A percentile compares a stretch with the other conserved stretches of the same genome.
Evolutionary conservation across 2,888 invertebrate genomes (phyloP).

Genomic region (Nymphalis c-album): DNA sequence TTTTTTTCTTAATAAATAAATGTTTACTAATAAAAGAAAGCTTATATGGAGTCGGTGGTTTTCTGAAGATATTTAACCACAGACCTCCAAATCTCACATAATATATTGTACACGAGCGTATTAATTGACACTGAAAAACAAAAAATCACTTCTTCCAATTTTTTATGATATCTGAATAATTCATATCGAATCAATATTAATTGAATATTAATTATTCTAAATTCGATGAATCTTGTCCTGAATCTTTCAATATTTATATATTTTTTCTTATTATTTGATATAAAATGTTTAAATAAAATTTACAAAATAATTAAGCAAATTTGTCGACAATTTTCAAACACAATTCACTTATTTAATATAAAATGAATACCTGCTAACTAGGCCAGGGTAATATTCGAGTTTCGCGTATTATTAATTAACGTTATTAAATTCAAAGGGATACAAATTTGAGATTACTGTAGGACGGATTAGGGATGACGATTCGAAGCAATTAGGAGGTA

Average conservation of each 20-base stretch:
- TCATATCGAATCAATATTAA: no score
- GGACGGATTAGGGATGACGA: constrained; percentile 19
- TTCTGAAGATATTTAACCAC: no score
- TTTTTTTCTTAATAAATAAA: no score
- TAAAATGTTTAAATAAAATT: constrained; percentile 6
- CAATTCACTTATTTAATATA: constrained; percentile 19
- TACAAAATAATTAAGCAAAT: constrained; percentile 9
- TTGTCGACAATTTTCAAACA: constrained; percentile 20
- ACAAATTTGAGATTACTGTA: constrained; percentile 19
- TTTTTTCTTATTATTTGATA: neutral
- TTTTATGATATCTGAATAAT: no score
- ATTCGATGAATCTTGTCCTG: no score
- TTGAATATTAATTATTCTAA: no score
- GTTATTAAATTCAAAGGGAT: constrained; percentile 26
- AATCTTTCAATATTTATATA: neutral
- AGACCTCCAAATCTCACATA: no score
- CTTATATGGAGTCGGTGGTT: no score
- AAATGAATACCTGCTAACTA: constrained; percentile 26
- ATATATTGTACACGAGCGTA: no score
- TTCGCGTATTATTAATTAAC: constrained; percentile 23
- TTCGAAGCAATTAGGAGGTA: constrained; percentile 33
- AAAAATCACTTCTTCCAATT: no score
- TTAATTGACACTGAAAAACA: no score
- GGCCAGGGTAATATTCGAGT: constrained; percentile 21
- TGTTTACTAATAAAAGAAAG: no score